Evolutionary conservation across 2,888 invertebrate genomes (phyloP), one percentile per base, ranked within the genome.

Genomic region (Drosophila paucipuncta): DNA sequence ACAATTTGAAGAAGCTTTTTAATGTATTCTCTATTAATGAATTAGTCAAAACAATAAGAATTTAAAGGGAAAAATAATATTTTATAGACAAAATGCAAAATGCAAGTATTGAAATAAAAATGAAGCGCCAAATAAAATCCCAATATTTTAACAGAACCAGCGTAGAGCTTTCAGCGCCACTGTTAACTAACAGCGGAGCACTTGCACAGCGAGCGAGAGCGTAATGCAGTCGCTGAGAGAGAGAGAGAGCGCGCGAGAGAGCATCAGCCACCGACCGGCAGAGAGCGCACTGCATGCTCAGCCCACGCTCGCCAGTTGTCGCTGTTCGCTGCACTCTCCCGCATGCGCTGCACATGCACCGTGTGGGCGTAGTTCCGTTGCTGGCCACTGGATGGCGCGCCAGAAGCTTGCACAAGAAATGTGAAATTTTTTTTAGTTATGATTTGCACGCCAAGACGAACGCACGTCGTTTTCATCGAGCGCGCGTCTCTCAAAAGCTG

Each of bases 401-500:
- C 39, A 33, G 33, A 55, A 60, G 74, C 62, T 59, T 73, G 65
- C 64, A 66, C 75, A 54, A 71, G 73, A 79, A 73, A 78, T 53
- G 43, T 28, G 58, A 82, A 85, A 85, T 91, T 92, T 91, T 90
- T 78, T 88, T 92, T 90, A 92, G 92, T 92, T 83, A 80, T 82
- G 82, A 90, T 90, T 92, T 83, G 82, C 83, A 89, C 87, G 91
- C 74, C 83, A 82, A 85, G 80, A 83, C 75, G 87, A 84, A 87
- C 90, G 91, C 91, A 92, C 90, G 91, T 90, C 85, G 70, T 79
- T 82, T 81, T 67, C 73, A 84, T 81, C 73, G 76, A 76, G 83
- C 81, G 76, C 83, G 80, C 65, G 47, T 30, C 54, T 33, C 39
- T 41, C 60, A 53, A 59, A 43, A 54, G 61, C 54, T 65, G 60